phyloP scores from a whole-genome alignment of 1,140 invertebrate species.

The Diploscapter pachys region DNA sequence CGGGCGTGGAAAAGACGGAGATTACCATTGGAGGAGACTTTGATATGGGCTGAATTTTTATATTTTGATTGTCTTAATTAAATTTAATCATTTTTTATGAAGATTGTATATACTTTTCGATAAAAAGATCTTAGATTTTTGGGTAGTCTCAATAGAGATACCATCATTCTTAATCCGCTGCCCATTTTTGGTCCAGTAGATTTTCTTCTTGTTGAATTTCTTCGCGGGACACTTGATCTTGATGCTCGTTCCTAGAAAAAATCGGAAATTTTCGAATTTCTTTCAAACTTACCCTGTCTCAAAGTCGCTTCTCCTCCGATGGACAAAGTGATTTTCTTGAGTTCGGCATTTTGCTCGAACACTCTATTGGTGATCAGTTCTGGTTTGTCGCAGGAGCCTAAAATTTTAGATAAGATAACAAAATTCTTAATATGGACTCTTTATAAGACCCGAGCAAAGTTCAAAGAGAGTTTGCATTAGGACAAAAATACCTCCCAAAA shows the following conservation, averaged over 20 bases:
- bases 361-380: conserved; percentile 23
- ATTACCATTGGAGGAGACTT: conserved; percentile 56
- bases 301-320: conserved; percentile 54
- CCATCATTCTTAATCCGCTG: conserved; percentile 47
- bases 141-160: conserved; percentile 2
- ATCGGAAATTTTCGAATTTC: conserved; percentile 6
- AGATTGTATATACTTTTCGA: too few species aligned
- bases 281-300: conserved; percentile 46
- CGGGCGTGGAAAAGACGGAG: conserved; percentile 55
- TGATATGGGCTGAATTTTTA: conserved; percentile 52
- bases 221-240: conserved; percentile 55
- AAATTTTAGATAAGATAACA: neutral
- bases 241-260: conserved; percentile 41
- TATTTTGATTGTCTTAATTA: neutral
- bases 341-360: conserved; percentile 39
- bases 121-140: neutral
- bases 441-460: too few species aligned
- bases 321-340: conserved; percentile 49
- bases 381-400: conserved; percentile 15
- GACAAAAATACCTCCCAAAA: too few species aligned
- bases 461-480: too few species aligned
- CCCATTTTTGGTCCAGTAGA: conserved; percentile 56
- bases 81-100: neutral
- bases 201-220: conserved; percentile 44
- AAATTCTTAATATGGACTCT: neutral